Percentiles rank a stretch among this genome's conserved stretches.
Evolutionary conservation across 2,888 invertebrate species (phyloP).

Genomic region (Cheilosia grossa): DNA sequence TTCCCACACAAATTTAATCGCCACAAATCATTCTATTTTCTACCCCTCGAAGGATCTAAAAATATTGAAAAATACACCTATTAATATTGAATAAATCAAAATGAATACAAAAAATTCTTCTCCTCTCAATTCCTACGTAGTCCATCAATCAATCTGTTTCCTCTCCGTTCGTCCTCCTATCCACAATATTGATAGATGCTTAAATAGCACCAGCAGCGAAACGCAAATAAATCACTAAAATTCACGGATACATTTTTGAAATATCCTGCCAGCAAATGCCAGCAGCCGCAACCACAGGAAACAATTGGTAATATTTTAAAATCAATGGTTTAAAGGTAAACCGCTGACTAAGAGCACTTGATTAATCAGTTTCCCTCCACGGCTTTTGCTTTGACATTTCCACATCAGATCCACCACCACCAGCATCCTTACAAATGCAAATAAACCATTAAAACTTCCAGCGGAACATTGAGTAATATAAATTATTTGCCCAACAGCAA

Average conservation of each 20-base stretch:
- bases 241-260: conserved; percentile 12
- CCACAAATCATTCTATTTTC: background rate
- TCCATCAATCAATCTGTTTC: conserved; percentile 64
- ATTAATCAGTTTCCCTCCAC: conserved; percentile 68
- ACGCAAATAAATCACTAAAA: conserved; percentile 65
- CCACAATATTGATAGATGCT: conserved; percentile 51
- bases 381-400: conserved; percentile 58
- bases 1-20: too few relatives aligned
- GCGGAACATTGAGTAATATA: conserved; percentile 72
- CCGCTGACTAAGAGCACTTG: conserved; percentile 75
- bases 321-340: conserved; percentile 73
- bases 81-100: conserved; percentile 67
- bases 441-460: conserved; percentile 74
- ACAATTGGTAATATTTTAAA: conserved; percentile 69
- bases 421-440: conserved; percentile 58
- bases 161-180: background rate
- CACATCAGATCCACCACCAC: conserved; percentile 20
- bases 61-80: conserved; percentile 24
- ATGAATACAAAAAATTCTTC: conserved; percentile 34
- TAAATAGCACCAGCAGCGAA: conserved; percentile 1
- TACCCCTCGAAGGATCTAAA: background rate
- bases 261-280: conserved; percentile 31
- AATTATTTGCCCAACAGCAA: conserved; percentile 72
- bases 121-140: conserved; percentile 5
- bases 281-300: conserved; percentile 12